A percentile compares a stretch with the other conserved stretches of the same genome.
Conservation (phyloP, 2,888 invertebrate genomes). For the Zygaena filipendulae region DNA sequence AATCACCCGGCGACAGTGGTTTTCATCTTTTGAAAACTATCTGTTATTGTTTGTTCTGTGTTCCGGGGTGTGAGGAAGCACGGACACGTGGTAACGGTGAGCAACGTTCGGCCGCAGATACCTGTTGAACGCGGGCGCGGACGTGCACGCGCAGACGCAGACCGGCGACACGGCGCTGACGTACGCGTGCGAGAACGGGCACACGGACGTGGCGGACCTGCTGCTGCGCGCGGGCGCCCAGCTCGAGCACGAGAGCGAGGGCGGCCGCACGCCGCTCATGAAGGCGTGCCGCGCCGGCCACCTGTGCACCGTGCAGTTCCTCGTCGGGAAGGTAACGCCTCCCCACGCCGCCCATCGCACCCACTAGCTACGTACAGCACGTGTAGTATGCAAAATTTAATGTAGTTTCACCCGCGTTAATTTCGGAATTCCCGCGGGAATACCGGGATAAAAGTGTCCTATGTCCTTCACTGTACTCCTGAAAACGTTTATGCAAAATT, state of each 20-base stretch:
- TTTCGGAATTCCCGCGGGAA: too few species aligned
- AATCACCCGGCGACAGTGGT: too few species aligned
- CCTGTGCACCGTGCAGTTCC: slow-evolving; percentile 94
- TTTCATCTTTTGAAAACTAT: neutral
- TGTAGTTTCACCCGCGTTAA: too few species aligned
- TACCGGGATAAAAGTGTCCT: too few species aligned
- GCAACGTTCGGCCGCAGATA: slow-evolving; percentile 55
- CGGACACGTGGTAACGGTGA: neutral
- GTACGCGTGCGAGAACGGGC: slow-evolving; percentile 98
- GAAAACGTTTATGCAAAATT: too few species aligned
- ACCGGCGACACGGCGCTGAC: slow-evolving; percentile 96
- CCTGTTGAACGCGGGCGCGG: slow-evolving; percentile 84
- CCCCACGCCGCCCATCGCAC: neutral
- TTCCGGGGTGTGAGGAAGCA: neutral
- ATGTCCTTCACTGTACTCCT: too few species aligned
- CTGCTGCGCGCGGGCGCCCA: slow-evolving; percentile 91
- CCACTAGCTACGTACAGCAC: too few species aligned
- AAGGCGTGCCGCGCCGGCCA: slow-evolving; percentile 98
- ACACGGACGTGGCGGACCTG: slow-evolving; percentile 95
- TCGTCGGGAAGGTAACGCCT: slow-evolving; percentile 76
- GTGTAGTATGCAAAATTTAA: too few species aligned
- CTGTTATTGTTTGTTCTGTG: neutral
- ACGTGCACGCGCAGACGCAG: slow-evolving; percentile 94
- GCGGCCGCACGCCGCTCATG: slow-evolving; percentile 97
- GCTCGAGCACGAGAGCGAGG: slow-evolving; percentile 96